A percentile compares a stretch with the other conserved stretches of the same genome.
Conservation (phyloP, 1,140 invertebrate species). For the Drosophila pallidifrons region DNA sequence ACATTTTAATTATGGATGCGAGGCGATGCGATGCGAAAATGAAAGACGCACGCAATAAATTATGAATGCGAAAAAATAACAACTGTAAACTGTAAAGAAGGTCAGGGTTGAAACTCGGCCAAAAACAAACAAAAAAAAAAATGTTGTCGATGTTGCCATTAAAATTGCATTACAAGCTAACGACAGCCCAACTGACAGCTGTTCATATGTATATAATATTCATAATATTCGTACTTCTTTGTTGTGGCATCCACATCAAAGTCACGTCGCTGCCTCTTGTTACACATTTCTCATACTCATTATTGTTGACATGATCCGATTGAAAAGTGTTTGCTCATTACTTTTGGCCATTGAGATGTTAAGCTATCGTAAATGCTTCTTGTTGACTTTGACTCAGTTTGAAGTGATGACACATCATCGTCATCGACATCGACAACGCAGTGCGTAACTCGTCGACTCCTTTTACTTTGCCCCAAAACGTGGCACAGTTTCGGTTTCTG, state of each 20-base stretch:
- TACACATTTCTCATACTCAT: constrained; percentile 64
- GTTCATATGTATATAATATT: constrained; percentile 18
- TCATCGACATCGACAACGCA: not conserved
- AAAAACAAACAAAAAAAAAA: not conserved
- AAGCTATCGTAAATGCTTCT: constrained; percentile 33
- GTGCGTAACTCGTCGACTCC: constrained; percentile 39
- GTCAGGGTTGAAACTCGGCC: constrained; percentile 60
- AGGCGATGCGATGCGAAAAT: constrained; percentile 64
- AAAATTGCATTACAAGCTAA: constrained; percentile 38
- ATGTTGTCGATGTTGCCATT: constrained; percentile 46
- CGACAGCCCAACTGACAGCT: constrained; percentile 52
- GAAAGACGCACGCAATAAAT: constrained; percentile 52
- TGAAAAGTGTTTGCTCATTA: constrained; percentile 54
- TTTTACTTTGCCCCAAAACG: constrained; percentile 11
- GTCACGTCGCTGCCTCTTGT: constrained; percentile 52
- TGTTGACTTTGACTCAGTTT: constrained; percentile 13
- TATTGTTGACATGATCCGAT: constrained; percentile 21
- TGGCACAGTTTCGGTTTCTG: not conserved
- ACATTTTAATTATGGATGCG: constrained; percentile 74
- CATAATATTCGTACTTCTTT: not conserved
- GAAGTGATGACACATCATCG: constrained; percentile 67
- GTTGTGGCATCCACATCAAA: constrained; percentile 67
- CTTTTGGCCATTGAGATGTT: constrained; percentile 56
- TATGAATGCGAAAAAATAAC: constrained; percentile 25
- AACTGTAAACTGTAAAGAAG: constrained; percentile 51